Base-by-base conservation (phyloP, 2,888 invertebrate genomes). In the Pollenia angustigena region DNA sequence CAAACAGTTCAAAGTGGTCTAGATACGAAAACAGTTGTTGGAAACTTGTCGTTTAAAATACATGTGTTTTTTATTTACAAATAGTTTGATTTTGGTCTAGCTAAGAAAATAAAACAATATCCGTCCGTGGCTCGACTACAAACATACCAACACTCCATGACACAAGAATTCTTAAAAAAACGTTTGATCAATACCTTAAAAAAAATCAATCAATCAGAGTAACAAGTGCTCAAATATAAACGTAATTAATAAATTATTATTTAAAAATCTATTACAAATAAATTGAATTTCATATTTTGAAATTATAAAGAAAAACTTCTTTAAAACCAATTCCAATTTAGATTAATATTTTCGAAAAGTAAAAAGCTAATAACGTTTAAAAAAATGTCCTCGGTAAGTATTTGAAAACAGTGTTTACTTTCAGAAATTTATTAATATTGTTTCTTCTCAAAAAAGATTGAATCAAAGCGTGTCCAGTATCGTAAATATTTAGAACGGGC, bases 401-500 rank as follows among this genome's bases (percentile, higher is more conserved):
- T 62, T 16, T 68, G 0, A 14, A 32, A 32, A 32, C 1, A 16
- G 10, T 32, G 60, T 56, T 48, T 0, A 11, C 44, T 46, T 44
- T 4, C 1, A 44, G 1, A 2, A 56, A 11, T 50, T 12, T 62
- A 12, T 14, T 12, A 56, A 66, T 42, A 23, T 56, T 23, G 76
- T 16, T 7, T 60, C 40, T 11, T 32, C 46, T 76, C 23, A 54
- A 71, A 46, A 18, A 44, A 93, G 93, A 92, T 93, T 84, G 93
- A 93, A 90, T 92, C 92, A 46, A 93, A 93, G 88, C 92, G 93
- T n/a, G 92, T 92, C 60, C 93, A 93, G 85, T 93, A 93, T 86
- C 92, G 93, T 12, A 93, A 93, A 87, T 93, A 93, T 88, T 89
- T 93, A 81, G 93, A 93, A 78, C 89, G 92, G n/a, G 91, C 92